phyloP scores from a whole-genome alignment of 2,113 vertebrate genomes.

The Cairina moschata region DNA sequence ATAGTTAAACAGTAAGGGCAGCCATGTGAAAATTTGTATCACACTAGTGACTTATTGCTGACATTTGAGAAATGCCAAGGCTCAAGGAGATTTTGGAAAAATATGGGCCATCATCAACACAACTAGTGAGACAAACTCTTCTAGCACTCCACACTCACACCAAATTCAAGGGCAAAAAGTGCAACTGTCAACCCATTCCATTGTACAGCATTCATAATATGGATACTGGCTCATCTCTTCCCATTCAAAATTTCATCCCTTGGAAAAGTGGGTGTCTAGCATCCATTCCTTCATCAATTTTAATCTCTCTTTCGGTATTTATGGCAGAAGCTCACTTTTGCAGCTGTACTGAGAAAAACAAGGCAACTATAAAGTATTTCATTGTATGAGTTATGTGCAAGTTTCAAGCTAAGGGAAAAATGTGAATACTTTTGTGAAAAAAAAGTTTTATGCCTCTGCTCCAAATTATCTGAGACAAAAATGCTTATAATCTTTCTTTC shows the following conservation, averaged over 20 bases:
- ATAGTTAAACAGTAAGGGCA: background rate
- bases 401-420: background rate
- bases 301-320: background rate
- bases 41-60: slow-evolving; percentile 18
- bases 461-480: background rate
- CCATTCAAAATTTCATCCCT: background rate
- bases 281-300: background rate
- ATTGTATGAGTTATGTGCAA: background rate
- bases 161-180: background rate
- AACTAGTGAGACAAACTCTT: background rate
- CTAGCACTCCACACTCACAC: background rate
- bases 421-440: background rate
- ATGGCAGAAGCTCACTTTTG: background rate
- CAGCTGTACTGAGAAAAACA: background rate
- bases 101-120: background rate
- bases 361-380: background rate
- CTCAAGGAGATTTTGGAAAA: background rate
- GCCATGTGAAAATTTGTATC: slow-evolving; percentile 17
- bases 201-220: background rate
- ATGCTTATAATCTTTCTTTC: background rate
- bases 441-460: background rate
- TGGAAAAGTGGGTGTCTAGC: background rate
- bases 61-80: slow-evolving; percentile 17
- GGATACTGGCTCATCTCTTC: background rate
- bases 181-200: background rate